Percentiles rank a stretch among this genome's conserved stretches.
phyloP scores from a whole-genome alignment of 2,797 vertebrate genomes.

The Podargus strigoides region DNA sequence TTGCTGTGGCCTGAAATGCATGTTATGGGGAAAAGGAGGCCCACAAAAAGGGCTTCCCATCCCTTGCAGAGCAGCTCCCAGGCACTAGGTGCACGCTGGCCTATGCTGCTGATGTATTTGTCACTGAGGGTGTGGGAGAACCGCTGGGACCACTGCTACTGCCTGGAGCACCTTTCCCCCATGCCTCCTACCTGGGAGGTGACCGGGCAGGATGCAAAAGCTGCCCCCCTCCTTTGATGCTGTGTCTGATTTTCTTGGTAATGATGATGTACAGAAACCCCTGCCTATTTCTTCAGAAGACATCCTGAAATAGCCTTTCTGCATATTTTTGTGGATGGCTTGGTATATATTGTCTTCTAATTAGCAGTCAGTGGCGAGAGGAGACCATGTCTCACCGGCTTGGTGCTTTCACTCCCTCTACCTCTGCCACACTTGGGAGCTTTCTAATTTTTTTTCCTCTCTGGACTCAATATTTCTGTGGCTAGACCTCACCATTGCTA shows the following conservation, averaged over 20 bases:
- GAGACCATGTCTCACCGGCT: background rate
- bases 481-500: background rate
- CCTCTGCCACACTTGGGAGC: background rate
- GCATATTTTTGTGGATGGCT: background rate
- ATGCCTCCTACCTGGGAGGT: background rate
- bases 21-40: background rate
- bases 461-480: background rate
- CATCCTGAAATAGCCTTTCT: background rate
- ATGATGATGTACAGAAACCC: background rate
- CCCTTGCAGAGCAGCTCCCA: background rate
- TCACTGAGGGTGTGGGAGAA: background rate
- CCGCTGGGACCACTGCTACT: background rate
- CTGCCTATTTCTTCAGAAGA: background rate
- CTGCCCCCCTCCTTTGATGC: background rate
- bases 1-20: background rate
- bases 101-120: accelerated
- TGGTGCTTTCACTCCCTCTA: background rate
- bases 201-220: background rate
- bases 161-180: background rate
- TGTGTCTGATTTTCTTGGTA: background rate
- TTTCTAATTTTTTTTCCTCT: background rate
- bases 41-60: background rate
- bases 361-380: background rate
- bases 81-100: background rate
- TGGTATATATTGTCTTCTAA: background rate